phyloP scores from a whole-genome alignment of 2,888 invertebrate species.

The Drosophila recens region DNA sequence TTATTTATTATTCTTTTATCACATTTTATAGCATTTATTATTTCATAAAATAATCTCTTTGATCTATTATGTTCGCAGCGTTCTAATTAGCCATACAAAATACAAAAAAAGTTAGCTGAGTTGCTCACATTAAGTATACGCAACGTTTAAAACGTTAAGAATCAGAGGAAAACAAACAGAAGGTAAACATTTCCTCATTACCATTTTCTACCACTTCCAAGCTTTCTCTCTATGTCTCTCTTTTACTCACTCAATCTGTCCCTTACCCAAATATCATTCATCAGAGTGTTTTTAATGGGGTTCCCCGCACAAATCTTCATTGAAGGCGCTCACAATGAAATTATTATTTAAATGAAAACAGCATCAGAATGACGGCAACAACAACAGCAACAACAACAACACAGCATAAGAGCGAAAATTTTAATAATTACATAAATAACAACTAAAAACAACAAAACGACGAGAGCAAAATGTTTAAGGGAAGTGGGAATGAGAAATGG shows the following conservation, averaged over 20 bases:
- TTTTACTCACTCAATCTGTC: neutral
- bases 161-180: conserved; percentile 30
- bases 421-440: conserved; percentile 80
- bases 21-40: conserved; percentile 18
- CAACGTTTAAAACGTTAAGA: conserved; percentile 14
- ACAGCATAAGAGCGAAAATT: conserved; percentile 62
- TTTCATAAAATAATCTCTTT: conserved; percentile 43
- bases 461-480: conserved; percentile 56
- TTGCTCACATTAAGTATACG: conserved; percentile 41
- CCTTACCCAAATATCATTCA: conserved; percentile 11
- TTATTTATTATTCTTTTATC: conserved; percentile 23
- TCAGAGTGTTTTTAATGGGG: conserved; percentile 26
- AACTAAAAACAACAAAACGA: conserved; percentile 74
- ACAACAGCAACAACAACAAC: conserved; percentile 40
- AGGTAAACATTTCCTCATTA: conserved; percentile 56
- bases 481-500: conserved; percentile 29
- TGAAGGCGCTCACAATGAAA: conserved; percentile 79
- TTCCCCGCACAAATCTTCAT: conserved; percentile 42
- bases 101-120: conserved; percentile 1
- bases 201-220: neutral
- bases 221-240: neutral
- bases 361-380: conserved; percentile 48
- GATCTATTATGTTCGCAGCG: conserved; percentile 46
- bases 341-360: conserved; percentile 81
- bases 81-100: conserved; percentile 33